A percentile compares a stretch with the other conserved stretches of the same genome.
These are phyloP conservation scores for Pholis gunnellus DNA, from an alignment of 2,113 vertebrate genomes.

Conservation along the genomic window DNA sequence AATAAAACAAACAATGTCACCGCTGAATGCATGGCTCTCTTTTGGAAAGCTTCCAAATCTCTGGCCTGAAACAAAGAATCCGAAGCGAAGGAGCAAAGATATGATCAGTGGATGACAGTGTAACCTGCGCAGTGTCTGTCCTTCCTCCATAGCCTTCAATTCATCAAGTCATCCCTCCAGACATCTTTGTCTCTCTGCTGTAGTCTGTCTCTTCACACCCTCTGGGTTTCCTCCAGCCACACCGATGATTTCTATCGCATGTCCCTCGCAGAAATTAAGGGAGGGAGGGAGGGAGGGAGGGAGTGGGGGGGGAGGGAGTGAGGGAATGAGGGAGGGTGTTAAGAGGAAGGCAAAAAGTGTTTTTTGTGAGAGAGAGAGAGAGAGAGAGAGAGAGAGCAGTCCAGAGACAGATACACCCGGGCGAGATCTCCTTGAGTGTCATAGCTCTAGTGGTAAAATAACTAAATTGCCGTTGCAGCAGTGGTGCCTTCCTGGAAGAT, in stretches of 20 bases:
- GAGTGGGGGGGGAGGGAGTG: background rate
- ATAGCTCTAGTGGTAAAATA: constrained; percentile 52
- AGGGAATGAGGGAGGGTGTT: constrained; percentile 5
- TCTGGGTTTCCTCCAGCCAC: constrained; percentile 43
- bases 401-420: constrained; percentile 30
- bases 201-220: constrained; percentile 26
- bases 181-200: constrained; percentile 28
- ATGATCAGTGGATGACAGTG: constrained; percentile 17
- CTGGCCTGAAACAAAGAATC: constrained; percentile 14
- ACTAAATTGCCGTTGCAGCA: constrained; percentile 33
- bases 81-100: constrained; percentile 1
- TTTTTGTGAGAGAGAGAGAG: constrained; percentile 7
- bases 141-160: constrained; percentile 8
- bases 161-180: constrained; percentile 58
- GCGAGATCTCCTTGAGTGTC: constrained; percentile 34
- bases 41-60: background rate
- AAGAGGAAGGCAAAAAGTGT: constrained; percentile 2
- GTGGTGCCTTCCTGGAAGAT: constrained; percentile 32
- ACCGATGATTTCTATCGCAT: constrained; percentile 49
- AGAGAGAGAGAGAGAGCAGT: constrained; percentile 2
- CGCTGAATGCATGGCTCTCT: background rate
- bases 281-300: constrained; percentile 9
- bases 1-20: background rate
- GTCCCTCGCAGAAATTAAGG: constrained; percentile 49
- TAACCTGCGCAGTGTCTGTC: constrained; percentile 33